These are phyloP conservation scores for Aphrocallistes beatrix DNA, from an alignment of 37 sponge, comb jelly and placozoan genomes.

Conservation along the genomic window DNA sequence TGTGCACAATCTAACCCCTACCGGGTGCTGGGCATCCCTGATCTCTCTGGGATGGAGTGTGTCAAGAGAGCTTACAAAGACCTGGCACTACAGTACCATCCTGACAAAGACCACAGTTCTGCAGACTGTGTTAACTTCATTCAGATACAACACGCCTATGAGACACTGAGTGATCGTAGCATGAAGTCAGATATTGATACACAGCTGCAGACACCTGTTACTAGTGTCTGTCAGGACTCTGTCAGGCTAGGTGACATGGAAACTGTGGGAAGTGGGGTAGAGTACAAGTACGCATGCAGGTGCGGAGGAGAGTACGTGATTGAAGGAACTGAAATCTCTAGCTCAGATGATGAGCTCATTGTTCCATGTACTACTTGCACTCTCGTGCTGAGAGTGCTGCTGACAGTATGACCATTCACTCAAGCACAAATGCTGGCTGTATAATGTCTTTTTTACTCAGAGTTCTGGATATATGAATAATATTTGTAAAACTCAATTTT, in stretches of 20 bases:
- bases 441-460: too few species aligned
- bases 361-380: neutral
- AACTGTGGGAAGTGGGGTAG: neutral
- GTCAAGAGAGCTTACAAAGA: neutral
- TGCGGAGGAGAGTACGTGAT: neutral
- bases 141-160: constrained; percentile 1
- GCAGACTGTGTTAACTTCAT: neutral
- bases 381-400: neutral
- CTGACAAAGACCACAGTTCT: neutral
- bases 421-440: too few species aligned
- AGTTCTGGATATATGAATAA: too few species aligned
- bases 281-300: neutral
- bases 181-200: neutral
- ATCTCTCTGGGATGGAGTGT: neutral
- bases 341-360: neutral
- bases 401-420: too few species aligned
- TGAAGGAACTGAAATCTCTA: neutral
- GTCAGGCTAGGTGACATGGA: neutral
- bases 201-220: neutral
- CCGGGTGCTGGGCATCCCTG: neutral
- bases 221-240: neutral
- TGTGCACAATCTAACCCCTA: neutral
- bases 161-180: neutral
- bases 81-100: neutral
- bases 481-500: too few species aligned